A percentile compares a stretch with the other conserved stretches of the same genome.
phyloP scores from a whole-genome alignment of 2,113 vertebrate species.

The Myotis yumanensis region DNA sequence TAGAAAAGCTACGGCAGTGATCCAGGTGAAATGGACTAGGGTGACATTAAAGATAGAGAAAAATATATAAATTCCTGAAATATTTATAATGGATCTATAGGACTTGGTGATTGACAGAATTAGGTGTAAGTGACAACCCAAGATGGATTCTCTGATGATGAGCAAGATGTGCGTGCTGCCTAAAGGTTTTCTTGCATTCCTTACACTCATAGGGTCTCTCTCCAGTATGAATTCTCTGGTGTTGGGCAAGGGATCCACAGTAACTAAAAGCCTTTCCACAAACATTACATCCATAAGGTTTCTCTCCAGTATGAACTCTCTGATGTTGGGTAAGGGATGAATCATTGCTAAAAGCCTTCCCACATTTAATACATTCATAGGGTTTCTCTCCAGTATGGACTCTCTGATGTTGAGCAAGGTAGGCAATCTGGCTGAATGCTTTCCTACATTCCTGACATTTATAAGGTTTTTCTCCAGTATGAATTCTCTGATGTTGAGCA shows the following conservation, averaged over 20 bases:
- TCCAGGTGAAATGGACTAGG: background rate
- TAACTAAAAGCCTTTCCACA: slow-evolving; percentile 79
- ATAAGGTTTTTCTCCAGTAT: slow-evolving; percentile 76
- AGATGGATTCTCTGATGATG: slow-evolving; percentile 74
- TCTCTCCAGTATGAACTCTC: slow-evolving; percentile 77
- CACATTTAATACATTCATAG: slow-evolving; percentile 77
- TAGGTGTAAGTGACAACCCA: slow-evolving; percentile 60
- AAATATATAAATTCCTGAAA: slow-evolving; percentile 11
- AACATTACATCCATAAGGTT: slow-evolving; percentile 75
- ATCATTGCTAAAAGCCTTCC: slow-evolving; percentile 78
- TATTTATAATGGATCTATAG: slow-evolving; percentile 39
- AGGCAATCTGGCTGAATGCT: slow-evolving; percentile 71
- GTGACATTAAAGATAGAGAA: background rate
- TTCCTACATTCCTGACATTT: slow-evolving; percentile 74
- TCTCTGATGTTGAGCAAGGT: slow-evolving; percentile 72
- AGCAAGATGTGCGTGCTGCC: slow-evolving; percentile 76
- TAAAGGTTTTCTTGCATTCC: slow-evolving; percentile 76
- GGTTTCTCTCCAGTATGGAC: slow-evolving; percentile 78
- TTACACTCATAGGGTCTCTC: slow-evolving; percentile 77
- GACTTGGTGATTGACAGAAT: slow-evolving; percentile 58
- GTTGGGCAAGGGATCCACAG: slow-evolving; percentile 72
- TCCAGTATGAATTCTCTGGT: slow-evolving; percentile 77
- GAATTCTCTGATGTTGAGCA: slow-evolving; percentile 75
- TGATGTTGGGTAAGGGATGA: slow-evolving; percentile 75
- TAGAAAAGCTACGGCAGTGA: background rate